Conservation (phyloP, 2,797 vertebrate genomes). For the Syngnathus acus region DNA sequence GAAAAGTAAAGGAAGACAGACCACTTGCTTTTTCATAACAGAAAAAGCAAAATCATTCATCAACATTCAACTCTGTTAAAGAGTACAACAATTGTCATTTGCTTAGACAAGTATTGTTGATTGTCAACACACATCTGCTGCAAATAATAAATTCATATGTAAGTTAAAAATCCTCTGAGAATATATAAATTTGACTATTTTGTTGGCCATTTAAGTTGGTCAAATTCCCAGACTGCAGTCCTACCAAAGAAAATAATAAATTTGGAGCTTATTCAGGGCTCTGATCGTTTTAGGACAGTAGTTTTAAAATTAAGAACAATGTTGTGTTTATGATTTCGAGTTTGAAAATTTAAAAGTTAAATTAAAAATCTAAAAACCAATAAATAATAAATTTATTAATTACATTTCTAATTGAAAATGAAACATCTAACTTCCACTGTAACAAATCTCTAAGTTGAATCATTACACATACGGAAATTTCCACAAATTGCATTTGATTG, state of each 20-base stretch:
- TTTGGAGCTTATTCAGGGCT: neutral
- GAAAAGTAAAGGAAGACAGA: neutral
- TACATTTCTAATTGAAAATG: neutral
- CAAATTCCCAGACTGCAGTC: neutral
- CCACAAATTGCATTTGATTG: too few relatives aligned
- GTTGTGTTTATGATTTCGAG: neutral
- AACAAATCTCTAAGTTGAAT: neutral
- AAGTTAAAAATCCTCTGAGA: too few relatives aligned
- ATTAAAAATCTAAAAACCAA: too few relatives aligned
- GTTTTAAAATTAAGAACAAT: neutral
- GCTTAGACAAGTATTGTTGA: neutral
- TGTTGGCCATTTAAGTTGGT: neutral
- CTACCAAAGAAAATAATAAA: neutral
- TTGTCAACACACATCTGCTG: neutral
- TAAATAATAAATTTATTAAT: neutral
- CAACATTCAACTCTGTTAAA: too few relatives aligned
- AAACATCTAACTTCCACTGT: neutral
- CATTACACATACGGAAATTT: too few relatives aligned
- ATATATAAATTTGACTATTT: neutral
- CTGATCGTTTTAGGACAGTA: neutral
- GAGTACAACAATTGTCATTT: neutral
- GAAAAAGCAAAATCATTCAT: neutral
- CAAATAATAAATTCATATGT: too few relatives aligned
- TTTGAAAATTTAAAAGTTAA: neutral
- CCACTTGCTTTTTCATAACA: neutral